Evolutionary conservation across 2,888 invertebrate species (phyloP), one percentile per base, ranked within the genome.

Genomic region (Celastrina argiolus): DNA sequence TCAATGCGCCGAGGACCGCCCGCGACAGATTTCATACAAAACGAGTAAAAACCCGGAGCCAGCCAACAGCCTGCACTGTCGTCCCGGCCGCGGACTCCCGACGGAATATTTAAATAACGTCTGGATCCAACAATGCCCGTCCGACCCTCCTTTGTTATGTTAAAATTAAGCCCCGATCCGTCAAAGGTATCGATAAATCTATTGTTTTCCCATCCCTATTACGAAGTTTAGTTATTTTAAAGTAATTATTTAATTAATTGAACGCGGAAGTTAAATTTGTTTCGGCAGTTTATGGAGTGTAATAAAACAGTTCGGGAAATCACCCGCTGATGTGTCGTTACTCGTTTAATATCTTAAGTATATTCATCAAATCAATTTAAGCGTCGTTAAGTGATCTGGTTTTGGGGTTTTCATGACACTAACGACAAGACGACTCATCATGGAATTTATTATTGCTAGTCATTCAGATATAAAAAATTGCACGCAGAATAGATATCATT

Each of bases 61-160:
- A 75, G 81, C 76, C 81, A 76, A 79, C 78, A 75, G 81, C 76
- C 81, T 73, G 78, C 73, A 73, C 75, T 76, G 78, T 75, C 78
- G 71, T 22, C 51, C 22, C 22, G 51, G n/a, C n/a, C n/a, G n/a
- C n/a, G n/a, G n/a, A 22, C 72, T 69, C 72, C 76, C 78, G 78
- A 70, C 76, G 78, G 82, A 78, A 83, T 84, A 87, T 88, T 88
- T 88, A 88, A 87, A 89, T 87, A 85, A 80, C 82, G 87, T 88
- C 87, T 87, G 87, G 77, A 72, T 78, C 74, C 82, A 86, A 89
- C 88, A 88, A 89, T 87, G 83, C 83, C 74, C 82, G 79, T 74
- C 78, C 80, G 79, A 76, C 81, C 81, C 79, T 76, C 74, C 83
- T 84, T 88, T 87, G 85, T 87, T 83, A 85, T 85, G 85, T 79